Evolutionary conservation across 2,113 vertebrate species (phyloP), one percentile per base, ranked within the genome.

Genomic region (Macquaria australasica): DNA sequence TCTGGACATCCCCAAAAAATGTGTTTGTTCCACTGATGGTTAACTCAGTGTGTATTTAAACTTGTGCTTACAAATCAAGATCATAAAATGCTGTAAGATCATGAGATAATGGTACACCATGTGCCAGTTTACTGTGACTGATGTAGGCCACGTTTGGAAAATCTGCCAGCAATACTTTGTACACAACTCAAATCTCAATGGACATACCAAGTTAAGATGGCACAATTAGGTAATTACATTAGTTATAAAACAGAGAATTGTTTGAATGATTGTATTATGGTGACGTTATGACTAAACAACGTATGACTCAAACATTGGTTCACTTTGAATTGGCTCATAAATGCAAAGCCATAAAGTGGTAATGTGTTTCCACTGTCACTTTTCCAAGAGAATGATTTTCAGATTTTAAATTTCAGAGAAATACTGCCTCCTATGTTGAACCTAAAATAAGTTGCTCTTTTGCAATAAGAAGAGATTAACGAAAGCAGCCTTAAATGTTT

Each of bases 401-500:
- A n/a, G 20, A 39, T 64, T 39, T 25, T 12, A 12, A 76, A 37
- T 68, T 67, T 43, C 23, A 70, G 20, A 34, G 59, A 77, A 55
- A 41, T 20, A 34, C 6, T 12, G 12, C 43, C 28, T 62, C 41
- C 0, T 14, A 31, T 34, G 41, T 34, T 45, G 25, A 76, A 51
- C 5, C 9, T 18, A 34, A 62, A 45, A 20, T 6, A 34, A 68
- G 14, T 6, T 8, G 28, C 28, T 31, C 28, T 31, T 31, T 31
- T 31, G n/a, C n/a, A n/a, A n/a, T n/a, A n/a, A n/a, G n/a, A n/a
- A n/a, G n/a, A n/a, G 76, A 86, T 77, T 73, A 83, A 84, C 7
- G 6, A 88, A 78, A 68, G 62, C 43, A 21, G 73, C 43, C 62
- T 81, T 66, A 71, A 83, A 75, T 85, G 87, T 88, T 87, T 91